Conservation (phyloP, 2,113 vertebrate genomes). For the Myiozetetes cayanensis region DNA sequence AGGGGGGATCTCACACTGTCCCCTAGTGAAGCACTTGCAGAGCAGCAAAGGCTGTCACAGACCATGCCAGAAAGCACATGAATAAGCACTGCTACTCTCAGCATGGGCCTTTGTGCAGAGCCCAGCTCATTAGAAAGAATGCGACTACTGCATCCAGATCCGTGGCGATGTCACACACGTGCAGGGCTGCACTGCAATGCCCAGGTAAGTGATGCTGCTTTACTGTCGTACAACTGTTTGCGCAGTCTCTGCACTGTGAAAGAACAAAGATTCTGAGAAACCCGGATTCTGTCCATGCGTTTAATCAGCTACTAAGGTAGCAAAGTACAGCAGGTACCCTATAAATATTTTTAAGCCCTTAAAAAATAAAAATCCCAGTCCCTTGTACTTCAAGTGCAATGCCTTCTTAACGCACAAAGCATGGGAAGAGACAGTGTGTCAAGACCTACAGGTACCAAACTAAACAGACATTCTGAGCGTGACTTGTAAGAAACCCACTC, state of each 20-base stretch:
- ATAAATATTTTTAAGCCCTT: not conserved
- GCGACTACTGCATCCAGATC: not conserved
- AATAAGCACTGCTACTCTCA: not conserved
- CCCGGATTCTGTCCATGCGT: not conserved
- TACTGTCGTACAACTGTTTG: not conserved
- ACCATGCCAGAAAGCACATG: not conserved
- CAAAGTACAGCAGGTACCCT: not conserved
- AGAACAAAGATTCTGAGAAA: not conserved
- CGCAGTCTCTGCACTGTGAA: not conserved
- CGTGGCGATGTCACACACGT: accelerated
- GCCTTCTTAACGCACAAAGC: accelerated
- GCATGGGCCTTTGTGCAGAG: not conserved
- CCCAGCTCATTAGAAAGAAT: not conserved
- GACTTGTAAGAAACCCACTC: conserved; percentile 12
- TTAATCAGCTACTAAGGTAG: not conserved
- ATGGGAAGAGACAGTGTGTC: not conserved
- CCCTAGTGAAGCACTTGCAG: not conserved
- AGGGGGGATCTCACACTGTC: not conserved
- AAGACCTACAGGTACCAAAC: not conserved
- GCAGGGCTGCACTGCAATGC: not conserved
- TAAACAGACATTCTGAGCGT: not conserved
- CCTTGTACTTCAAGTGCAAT: not conserved
- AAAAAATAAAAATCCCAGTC: not conserved
- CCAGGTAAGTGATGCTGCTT: not conserved
- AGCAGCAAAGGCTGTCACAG: not conserved